These are phyloP conservation scores for Mesaphorura yosii DNA, from an alignment of 1,140 invertebrate species.

Conservation along the genomic window DNA sequence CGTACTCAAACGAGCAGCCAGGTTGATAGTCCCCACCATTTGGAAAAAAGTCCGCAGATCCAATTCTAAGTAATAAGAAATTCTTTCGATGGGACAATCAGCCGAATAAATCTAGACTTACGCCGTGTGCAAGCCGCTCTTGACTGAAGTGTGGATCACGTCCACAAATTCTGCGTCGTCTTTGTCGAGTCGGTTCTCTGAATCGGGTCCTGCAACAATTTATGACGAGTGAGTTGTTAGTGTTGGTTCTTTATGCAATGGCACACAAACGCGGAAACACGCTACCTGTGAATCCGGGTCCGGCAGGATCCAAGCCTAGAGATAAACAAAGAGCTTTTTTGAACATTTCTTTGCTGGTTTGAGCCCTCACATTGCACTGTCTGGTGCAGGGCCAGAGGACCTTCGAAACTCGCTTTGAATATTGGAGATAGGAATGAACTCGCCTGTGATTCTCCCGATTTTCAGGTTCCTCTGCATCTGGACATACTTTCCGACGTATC, in stretches of 20 bases:
- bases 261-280: not conserved
- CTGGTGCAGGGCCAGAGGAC: not conserved
- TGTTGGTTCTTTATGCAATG: slow-evolving; percentile 35
- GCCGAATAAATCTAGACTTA: no score
- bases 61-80: no score
- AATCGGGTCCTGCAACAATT: slow-evolving; percentile 32
- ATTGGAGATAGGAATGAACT: not conserved
- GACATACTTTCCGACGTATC: slow-evolving; percentile 29
- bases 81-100: no score
- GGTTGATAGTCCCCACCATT: slow-evolving; percentile 23
- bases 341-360: not conserved
- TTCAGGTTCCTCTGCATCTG: slow-evolving; percentile 9
- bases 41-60: no score
- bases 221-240: no score
- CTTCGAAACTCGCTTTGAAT: not conserved
- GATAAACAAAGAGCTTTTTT: no score
- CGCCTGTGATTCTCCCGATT: slow-evolving; percentile 24
- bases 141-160: slow-evolving; percentile 18
- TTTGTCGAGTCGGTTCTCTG: slow-evolving; percentile 28
- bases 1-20: slow-evolving; percentile 7
- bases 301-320: slow-evolving; percentile 26
- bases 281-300: slow-evolving; percentile 38
- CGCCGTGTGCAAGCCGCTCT: no score
- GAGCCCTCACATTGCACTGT: not conserved
- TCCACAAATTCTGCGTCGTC: slow-evolving; percentile 19